A percentile compares a stretch with the other conserved stretches of the same genome.
Evolutionary conservation across 2,113 vertebrate genomes (phyloP).

Genomic region (Galeopterus variegatus): DNA sequence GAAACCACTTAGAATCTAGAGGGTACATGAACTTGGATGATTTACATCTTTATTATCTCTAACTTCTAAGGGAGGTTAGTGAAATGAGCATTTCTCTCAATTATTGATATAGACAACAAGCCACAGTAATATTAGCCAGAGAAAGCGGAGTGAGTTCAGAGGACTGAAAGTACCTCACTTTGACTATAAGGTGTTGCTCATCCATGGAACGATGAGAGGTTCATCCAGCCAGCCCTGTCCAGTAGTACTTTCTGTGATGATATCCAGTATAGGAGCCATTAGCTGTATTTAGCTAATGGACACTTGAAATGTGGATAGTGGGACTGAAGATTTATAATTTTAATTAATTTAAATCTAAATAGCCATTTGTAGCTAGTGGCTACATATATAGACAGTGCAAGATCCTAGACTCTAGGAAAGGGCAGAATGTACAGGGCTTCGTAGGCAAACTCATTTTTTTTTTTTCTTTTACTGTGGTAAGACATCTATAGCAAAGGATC

Average conservation of each 20-base stretch:
- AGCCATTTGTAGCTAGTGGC: background rate
- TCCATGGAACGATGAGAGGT: background rate
- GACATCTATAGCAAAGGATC: no score
- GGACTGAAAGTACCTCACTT: background rate
- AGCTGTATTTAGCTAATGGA: background rate
- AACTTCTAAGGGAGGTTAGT: background rate
- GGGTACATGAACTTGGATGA: background rate
- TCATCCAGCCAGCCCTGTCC: background rate
- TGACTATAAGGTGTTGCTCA: background rate
- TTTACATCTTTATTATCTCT: background rate
- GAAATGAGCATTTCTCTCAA: background rate
- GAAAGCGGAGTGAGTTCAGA: background rate
- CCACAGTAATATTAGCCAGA: background rate
- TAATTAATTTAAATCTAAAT: background rate
- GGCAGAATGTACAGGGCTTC: background rate
- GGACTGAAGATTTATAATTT: background rate
- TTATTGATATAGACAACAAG: background rate
- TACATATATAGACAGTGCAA: background rate
- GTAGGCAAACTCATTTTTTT: background rate
- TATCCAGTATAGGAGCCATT: background rate
- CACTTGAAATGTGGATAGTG: background rate
- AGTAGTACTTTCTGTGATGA: background rate
- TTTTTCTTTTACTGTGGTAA: no score
- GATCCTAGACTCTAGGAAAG: background rate
- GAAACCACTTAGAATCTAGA: background rate